phyloP scores from a whole-genome alignment of 2,797 vertebrate species.

The Manis javanica region DNA sequence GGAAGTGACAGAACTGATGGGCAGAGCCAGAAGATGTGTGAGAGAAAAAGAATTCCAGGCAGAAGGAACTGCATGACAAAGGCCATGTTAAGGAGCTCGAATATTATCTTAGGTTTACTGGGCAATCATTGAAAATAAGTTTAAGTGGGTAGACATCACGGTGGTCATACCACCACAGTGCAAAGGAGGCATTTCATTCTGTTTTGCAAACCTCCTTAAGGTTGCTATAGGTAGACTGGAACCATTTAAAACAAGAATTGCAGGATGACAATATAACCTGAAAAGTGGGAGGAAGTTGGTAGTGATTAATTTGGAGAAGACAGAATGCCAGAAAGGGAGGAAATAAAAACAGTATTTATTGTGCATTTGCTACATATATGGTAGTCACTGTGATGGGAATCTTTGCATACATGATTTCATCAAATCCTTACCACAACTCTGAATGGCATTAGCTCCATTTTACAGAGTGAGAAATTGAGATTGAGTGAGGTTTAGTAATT shows the following conservation, averaged over 20 bases:
- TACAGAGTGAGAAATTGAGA: neutral
- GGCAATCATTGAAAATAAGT: neutral
- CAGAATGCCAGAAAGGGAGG: neutral
- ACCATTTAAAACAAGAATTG: neutral
- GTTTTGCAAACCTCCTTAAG: conserved; percentile 9
- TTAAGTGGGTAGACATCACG: neutral
- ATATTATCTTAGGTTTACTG: neutral
- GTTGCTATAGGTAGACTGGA: neutral
- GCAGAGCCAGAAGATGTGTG: neutral
- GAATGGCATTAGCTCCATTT: neutral
- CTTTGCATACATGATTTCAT: neutral
- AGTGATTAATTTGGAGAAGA: neutral
- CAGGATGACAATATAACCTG: neutral
- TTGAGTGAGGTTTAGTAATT: conserved; percentile 1
- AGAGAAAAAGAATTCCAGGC: neutral
- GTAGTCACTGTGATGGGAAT: neutral
- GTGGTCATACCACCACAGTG: neutral
- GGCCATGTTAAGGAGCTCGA: neutral
- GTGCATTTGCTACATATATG: neutral
- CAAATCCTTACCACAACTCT: neutral
- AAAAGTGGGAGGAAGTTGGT: neutral
- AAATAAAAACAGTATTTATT: neutral
- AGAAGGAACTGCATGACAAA: neutral
- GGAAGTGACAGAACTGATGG: neutral
- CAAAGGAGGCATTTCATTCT: neutral